Conservation (phyloP, 2,797 vertebrate species). For the Eulemur coronatus region DNA sequence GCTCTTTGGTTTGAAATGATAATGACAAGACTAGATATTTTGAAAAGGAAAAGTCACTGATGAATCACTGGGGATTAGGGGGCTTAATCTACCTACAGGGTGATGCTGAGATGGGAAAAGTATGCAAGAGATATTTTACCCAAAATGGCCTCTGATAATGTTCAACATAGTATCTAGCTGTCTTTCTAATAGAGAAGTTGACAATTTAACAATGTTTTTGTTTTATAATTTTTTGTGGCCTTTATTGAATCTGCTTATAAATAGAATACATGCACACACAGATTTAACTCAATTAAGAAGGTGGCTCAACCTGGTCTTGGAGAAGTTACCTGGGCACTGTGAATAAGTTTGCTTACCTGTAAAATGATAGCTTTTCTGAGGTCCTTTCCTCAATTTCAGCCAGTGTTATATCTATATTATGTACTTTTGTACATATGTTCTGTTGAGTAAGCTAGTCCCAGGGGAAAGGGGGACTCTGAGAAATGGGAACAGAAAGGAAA, state of each 20-base stretch:
- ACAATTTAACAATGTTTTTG: background rate
- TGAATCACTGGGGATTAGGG: background rate
- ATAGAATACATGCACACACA: background rate
- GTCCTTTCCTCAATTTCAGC: background rate
- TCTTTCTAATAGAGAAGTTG: background rate
- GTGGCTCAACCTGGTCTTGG: background rate
- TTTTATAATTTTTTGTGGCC: background rate
- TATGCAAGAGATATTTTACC: background rate
- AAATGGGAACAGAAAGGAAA: background rate
- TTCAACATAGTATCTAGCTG: background rate
- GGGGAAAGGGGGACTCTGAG: background rate
- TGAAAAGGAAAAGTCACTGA: background rate
- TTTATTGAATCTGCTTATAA: background rate
- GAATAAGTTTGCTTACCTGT: background rate
- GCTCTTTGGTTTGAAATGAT: constrained; percentile 39
- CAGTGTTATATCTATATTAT: background rate
- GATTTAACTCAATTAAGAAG: background rate
- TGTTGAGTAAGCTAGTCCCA: background rate
- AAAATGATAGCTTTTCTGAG: constrained; percentile 13
- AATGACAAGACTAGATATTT: background rate
- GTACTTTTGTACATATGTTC: background rate
- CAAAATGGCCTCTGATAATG: background rate
- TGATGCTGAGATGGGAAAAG: background rate
- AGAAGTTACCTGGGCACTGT: background rate
- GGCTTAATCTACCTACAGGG: background rate